A percentile compares a stretch with the other conserved stretches of the same genome.
phyloP scores from a whole-genome alignment of 2,888 invertebrate species.

The Hypselothyrea guttata region DNA sequence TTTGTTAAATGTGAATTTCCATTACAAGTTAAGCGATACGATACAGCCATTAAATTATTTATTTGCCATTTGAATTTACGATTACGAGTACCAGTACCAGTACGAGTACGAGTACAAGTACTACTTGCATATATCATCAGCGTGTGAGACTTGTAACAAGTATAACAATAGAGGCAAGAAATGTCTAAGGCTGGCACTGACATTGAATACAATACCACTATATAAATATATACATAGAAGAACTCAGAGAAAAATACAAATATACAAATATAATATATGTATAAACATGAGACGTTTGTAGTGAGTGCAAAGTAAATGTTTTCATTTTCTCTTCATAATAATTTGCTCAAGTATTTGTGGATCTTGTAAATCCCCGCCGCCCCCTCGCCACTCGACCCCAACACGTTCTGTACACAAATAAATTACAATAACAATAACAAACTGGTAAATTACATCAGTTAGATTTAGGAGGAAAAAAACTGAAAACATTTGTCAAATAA shows the following conservation, averaged over 20 bases:
- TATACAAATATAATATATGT: neutral
- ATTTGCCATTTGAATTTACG: too few species aligned
- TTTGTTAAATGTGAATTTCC: too few species aligned
- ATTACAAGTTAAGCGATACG: too few species aligned
- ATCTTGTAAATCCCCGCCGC: slow-evolving; percentile 9
- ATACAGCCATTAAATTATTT: too few species aligned
- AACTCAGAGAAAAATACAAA: neutral
- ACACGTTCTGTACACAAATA: slow-evolving; percentile 54
- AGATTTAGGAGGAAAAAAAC: neutral
- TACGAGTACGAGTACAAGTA: too few species aligned
- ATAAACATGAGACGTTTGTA: slow-evolving; percentile 1
- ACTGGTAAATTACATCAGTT: slow-evolving; percentile 54
- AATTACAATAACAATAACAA: slow-evolving; percentile 34
- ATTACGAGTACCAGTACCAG: too few species aligned
- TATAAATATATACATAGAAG: neutral
- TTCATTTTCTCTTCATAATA: slow-evolving; percentile 29
- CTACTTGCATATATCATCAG: slow-evolving; percentile 8
- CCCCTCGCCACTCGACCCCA: neutral
- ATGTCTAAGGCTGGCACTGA: slow-evolving; percentile 37
- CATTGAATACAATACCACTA: slow-evolving; percentile 30
- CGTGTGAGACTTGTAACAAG: slow-evolving; percentile 18
- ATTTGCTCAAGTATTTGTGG: slow-evolving; percentile 29
- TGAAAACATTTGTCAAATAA: slow-evolving; percentile 5
- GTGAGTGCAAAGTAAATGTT: slow-evolving; percentile 33
- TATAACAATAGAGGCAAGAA: slow-evolving; percentile 33